phyloP scores from a whole-genome alignment of 2,113 vertebrate species.

The Corythornis vintsioides region DNA sequence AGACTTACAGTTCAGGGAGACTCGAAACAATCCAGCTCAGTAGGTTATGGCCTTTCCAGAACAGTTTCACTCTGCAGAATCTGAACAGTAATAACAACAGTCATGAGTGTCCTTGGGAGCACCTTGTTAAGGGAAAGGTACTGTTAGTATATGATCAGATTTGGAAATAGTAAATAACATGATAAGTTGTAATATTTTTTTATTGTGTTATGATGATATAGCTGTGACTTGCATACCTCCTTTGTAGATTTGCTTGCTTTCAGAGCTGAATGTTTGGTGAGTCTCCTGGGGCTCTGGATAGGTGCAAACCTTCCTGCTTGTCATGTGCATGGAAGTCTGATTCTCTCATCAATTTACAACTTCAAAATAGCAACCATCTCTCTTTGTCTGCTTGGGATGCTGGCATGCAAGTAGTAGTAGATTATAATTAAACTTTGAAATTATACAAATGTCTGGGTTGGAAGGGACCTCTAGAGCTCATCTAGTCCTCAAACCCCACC shows the following conservation, averaged over 20 bases:
- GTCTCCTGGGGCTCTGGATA: neutral
- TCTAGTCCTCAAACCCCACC: too few relatives aligned
- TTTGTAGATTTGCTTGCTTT: neutral
- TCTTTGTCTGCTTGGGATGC: neutral
- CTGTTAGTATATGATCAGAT: neutral
- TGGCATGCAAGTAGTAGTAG: neutral
- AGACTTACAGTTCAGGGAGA: neutral
- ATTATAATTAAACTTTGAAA: neutral
- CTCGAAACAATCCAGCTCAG: neutral
- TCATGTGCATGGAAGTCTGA: neutral
- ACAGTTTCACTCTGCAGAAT: neutral
- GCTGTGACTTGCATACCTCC: neutral
- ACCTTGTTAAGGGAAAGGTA: neutral
- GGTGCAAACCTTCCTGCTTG: neutral
- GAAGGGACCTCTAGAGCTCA: too few relatives aligned
- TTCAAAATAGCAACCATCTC: neutral
- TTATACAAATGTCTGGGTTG: too few relatives aligned
- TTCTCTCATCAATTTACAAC: neutral
- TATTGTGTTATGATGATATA: neutral
- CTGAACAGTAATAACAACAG: neutral
- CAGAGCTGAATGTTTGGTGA: neutral
- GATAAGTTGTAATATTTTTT: neutral
- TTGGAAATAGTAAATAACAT: conserved; percentile 14
- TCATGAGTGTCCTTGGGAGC: neutral
- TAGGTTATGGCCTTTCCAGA: neutral